Conservation (phyloP, 1,140 invertebrate genomes). For the Drosophila parabipectinata region DNA sequence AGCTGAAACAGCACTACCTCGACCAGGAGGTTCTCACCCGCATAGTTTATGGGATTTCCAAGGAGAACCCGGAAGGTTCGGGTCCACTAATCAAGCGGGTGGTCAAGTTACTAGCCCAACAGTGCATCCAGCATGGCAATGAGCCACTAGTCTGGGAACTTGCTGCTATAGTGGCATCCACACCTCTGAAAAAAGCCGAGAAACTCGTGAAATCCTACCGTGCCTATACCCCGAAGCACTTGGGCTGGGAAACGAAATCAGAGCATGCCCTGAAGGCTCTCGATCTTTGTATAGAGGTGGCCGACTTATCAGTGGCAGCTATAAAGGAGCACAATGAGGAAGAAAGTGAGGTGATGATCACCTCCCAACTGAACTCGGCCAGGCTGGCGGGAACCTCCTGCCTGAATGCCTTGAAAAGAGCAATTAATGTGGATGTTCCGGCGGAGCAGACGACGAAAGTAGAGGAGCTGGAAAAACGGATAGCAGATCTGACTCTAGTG, state of each 20-base stretch:
- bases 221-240: slow-evolving; percentile 86
- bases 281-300: slow-evolving; percentile 84
- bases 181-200: slow-evolving; percentile 86
- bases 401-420: slow-evolving; percentile 59
- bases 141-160: slow-evolving; percentile 91
- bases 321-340: slow-evolving; percentile 59
- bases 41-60: slow-evolving; percentile 89
- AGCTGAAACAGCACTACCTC: slow-evolving; percentile 92
- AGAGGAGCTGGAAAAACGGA: slow-evolving; percentile 42
- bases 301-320: slow-evolving; percentile 82
- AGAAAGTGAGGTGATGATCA: slow-evolving; percentile 72
- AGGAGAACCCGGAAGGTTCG: slow-evolving; percentile 86
- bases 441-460: slow-evolving; percentile 51
- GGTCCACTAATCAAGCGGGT: slow-evolving; percentile 86
- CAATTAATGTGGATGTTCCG: slow-evolving; percentile 51
- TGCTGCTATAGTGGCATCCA: slow-evolving; percentile 89
- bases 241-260: slow-evolving; percentile 86
- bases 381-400: slow-evolving; percentile 86
- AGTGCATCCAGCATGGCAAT: slow-evolving; percentile 89
- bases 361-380: slow-evolving; percentile 86
- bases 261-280: slow-evolving; percentile 84
- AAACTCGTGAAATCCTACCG: slow-evolving; percentile 87
- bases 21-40: slow-evolving; percentile 92
- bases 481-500: slow-evolving; percentile 46
- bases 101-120: slow-evolving; percentile 91